Evolutionary conservation across 2,888 invertebrate genomes (phyloP), one percentile per base, ranked within the genome.

Genomic region (Macaria liturata): DNA sequence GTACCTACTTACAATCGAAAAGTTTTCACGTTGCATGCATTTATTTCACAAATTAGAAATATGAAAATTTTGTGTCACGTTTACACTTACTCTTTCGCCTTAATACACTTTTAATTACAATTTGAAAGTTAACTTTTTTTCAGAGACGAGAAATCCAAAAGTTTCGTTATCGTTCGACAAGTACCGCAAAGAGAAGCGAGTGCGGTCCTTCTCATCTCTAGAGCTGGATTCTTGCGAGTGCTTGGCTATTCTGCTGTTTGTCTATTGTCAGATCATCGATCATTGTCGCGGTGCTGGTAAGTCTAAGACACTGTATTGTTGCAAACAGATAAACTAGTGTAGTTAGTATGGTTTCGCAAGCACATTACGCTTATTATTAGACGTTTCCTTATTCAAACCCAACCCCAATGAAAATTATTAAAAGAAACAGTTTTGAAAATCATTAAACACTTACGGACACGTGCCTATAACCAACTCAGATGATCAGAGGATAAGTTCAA

Each of bases 211-310:
- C 63, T 91, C 93, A 0, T 84, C 90, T 0, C 68, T 92, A 4
- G 91, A 94, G 62, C 90, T 94, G 59, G 83, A 84, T 1, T 82
- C 88, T 47, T 95, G 95, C 69, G 93, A 94, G 68, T 95, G 95
- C 72, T 76, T 91, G 39, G 67, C 91, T 8, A 94, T 94, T 60
- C 76, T 95, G 47, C 81, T 84, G 34, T 88, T 92, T 0, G 92
- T 93, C 46, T 95, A 94, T 68, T 86, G 88, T 1, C 93, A 94
- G 71, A 82, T 94, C 47, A 83, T 94, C 40, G 91, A 93, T 0
- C 95, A 95, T 72, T 94, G 94, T 71, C 89, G 86, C 48, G 93
- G 93, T 48, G 93, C 94, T 57, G 93, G 94, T 93, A 78, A 80
- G 46, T n/a, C 6, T 39, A 20, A 20, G 20, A 20, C 20, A 20